phyloP scores from a whole-genome alignment of 2,888 invertebrate genomes.

The Philhelius pedissequus region DNA sequence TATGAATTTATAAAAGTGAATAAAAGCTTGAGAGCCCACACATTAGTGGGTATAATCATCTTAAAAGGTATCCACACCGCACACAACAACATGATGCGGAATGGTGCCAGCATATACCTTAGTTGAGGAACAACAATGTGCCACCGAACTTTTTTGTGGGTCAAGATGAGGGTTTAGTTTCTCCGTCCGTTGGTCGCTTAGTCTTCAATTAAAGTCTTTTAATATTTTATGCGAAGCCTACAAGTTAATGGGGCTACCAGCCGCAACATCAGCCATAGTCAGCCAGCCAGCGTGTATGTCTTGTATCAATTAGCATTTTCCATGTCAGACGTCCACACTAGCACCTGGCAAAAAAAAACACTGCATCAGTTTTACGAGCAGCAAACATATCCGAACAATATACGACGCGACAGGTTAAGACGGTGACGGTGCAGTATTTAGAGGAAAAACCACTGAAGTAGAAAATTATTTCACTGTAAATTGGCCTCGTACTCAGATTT shows the following conservation, averaged over 20 bases:
- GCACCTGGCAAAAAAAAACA: slow-evolving; percentile 12
- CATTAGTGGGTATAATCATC: slow-evolving; percentile 24
- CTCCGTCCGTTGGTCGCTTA: neutral
- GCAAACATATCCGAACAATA: neutral
- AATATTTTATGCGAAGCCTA: slow-evolving; percentile 14
- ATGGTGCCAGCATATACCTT: slow-evolving; percentile 37
- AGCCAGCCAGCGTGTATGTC: slow-evolving; percentile 28
- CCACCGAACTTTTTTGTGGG: slow-evolving; percentile 18
- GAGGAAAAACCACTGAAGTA: slow-evolving; percentile 31
- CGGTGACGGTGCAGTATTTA: neutral
- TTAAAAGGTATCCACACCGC: slow-evolving; percentile 4
- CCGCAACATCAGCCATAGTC: too few species aligned
- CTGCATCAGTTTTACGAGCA: neutral
- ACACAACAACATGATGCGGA: slow-evolving; percentile 1
- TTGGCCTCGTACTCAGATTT: slow-evolving; percentile 53
- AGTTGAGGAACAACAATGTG: slow-evolving; percentile 18
- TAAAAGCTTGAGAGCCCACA: slow-evolving; percentile 41
- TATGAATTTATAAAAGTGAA: slow-evolving; percentile 34
- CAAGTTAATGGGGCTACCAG: neutral
- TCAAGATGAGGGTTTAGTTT: slow-evolving; percentile 52
- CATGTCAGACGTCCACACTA: slow-evolving; percentile 34
- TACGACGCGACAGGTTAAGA: neutral
- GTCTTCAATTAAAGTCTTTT: neutral
- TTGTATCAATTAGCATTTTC: slow-evolving; percentile 60
- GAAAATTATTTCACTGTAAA: slow-evolving; percentile 56